Base-by-base conservation (phyloP, 2,888 invertebrate species). In the Ectemnius cavifrons region DNA sequence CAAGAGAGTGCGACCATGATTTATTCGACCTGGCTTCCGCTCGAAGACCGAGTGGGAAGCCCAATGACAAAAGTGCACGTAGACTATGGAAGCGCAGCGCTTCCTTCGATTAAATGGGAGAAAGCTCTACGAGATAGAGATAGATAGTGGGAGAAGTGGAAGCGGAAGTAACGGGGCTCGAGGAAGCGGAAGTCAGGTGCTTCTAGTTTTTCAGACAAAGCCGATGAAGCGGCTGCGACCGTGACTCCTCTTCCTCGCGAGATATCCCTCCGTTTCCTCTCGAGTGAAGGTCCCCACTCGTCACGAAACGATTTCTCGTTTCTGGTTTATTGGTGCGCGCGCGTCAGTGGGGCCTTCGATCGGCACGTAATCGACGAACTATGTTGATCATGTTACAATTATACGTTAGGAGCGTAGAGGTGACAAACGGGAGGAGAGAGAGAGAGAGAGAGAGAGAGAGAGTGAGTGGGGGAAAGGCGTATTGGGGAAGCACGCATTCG, bases 311-410 rank as follows among this genome's bases (percentile, higher is more conserved):
- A 23, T 16, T 16, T 18, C 11, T 52, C 23, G 4, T 16, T 6
- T 6, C 37, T 11, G 8, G 37, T 37, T 11, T 37, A 11, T 11
- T 37, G 37, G 8, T 11, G 37, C 37, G 37, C 23, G 23, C 37
- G 37, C 11, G 57, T 14, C 28, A 57, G 37, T 49, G 45, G 59
- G 5, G 28, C n/a, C n/a, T 37, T 52, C 52, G 60, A 60, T 16
- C 28, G 60, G 49, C 56, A 57, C 56, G 71, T 47, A 57, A 60
- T 61, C 71, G 56, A 71, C 58, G 67, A 61, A 71, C 67, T 71
- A 70, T 60, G 52, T 52, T 52, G 52, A 52, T 52, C 16, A 16
- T 52, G 52, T 16, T 52, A 37, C 37, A 37, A 37, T 37, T 37
- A 67, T 71, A 59, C 67, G 61, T 56, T 52, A 67, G 60, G 67